phyloP scores from a whole-genome alignment of 1,140 invertebrate species.

The Eciton burchellii region DNA sequence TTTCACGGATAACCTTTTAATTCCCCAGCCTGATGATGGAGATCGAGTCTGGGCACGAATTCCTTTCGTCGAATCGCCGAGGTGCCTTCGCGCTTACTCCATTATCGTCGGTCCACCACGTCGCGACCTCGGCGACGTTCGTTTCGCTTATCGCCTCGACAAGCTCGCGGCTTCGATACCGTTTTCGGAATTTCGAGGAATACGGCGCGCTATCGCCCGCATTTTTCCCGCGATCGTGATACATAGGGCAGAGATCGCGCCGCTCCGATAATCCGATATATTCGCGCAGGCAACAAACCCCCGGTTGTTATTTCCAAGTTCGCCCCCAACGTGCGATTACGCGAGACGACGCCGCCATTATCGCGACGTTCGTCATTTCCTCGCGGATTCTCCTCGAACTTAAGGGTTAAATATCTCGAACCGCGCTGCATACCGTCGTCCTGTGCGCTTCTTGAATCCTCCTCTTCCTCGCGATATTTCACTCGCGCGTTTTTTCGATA shows the following conservation, averaged over 20 bases:
- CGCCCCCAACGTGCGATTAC: background rate
- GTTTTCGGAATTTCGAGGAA: slow-evolving; percentile 42
- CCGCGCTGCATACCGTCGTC: background rate
- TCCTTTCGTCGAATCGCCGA: slow-evolving; percentile 35
- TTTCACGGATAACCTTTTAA: slow-evolving; percentile 58
- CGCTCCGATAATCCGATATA: slow-evolving; percentile 47
- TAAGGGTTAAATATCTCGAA: slow-evolving; percentile 3
- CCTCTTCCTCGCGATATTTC: background rate
- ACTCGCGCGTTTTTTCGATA: background rate
- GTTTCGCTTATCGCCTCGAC: slow-evolving; percentile 49
- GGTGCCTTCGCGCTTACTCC: slow-evolving; percentile 42
- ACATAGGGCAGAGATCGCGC: slow-evolving; percentile 36
- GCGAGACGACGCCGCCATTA: slow-evolving; percentile 10
- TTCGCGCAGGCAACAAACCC: background rate
- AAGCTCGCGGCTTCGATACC: slow-evolving; percentile 31
- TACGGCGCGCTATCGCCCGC: slow-evolving; percentile 34
- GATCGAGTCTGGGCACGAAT: slow-evolving; percentile 48
- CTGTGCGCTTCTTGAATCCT: background rate
- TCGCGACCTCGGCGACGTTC: slow-evolving; percentile 50
- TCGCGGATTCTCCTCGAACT: slow-evolving; percentile 17
- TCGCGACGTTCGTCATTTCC: slow-evolving; percentile 1
- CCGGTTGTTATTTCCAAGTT: background rate
- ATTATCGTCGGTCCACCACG: slow-evolving; percentile 48
- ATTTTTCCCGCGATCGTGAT: slow-evolving; percentile 54
- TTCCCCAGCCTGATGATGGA: slow-evolving; percentile 49